Evolutionary conservation across 2,797 vertebrate genomes (phyloP).

Genomic region (Acanthopagrus latus): DNA sequence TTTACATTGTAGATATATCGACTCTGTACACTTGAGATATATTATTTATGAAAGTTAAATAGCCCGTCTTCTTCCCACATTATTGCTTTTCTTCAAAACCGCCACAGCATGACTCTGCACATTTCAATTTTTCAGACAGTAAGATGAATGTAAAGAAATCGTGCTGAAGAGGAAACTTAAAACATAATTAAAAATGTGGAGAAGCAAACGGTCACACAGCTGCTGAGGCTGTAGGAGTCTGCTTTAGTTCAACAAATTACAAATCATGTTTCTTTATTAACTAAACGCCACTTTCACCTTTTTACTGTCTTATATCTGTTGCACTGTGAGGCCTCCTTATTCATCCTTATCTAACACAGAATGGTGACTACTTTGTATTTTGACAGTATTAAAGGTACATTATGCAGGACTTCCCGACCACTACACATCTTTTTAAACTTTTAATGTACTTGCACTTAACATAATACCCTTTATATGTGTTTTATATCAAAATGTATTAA

Average conservation of each 20-base stretch:
- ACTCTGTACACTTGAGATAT: slow-evolving; percentile 19
- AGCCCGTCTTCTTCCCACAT: slow-evolving; percentile 8
- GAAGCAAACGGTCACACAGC: background rate
- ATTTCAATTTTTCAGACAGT: background rate
- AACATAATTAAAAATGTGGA: background rate
- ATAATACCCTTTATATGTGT: too few species aligned
- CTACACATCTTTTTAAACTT: too few species aligned
- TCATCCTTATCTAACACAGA: too few species aligned
- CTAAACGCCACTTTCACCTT: background rate
- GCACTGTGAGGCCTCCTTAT: background rate
- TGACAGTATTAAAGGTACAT: too few species aligned
- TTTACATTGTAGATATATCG: slow-evolving; percentile 33
- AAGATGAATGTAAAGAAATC: slow-evolving; percentile 1
- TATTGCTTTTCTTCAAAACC: slow-evolving; percentile 19
- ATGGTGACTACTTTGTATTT: too few species aligned
- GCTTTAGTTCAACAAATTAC: background rate
- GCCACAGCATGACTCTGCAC: background rate
- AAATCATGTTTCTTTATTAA: background rate
- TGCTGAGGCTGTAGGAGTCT: background rate
- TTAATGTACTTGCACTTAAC: too few species aligned
- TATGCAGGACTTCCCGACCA: too few species aligned
- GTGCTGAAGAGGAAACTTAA: background rate
- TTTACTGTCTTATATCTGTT: background rate
- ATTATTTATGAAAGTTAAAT: slow-evolving; percentile 40
- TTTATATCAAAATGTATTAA: too few species aligned